phyloP scores from a whole-genome alignment of 2,113 vertebrate species.

The Paramisgurnus dabryanus region DNA sequence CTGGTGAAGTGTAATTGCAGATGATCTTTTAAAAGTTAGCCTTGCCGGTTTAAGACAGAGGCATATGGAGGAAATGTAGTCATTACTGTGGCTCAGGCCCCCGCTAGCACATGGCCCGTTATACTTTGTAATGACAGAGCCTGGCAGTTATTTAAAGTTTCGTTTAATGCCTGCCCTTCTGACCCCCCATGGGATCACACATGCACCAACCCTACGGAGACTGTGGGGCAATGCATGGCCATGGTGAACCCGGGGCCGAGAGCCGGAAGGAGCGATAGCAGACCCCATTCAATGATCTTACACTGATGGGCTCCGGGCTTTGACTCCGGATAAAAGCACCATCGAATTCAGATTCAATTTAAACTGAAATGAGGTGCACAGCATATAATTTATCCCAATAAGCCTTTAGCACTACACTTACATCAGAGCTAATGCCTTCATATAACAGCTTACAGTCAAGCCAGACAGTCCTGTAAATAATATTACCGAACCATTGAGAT shows the following conservation, averaged over 20 bases:
- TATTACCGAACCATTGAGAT: no score
- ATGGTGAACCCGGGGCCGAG: conserved; percentile 20
- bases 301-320: background rate
- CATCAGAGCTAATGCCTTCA: no score
- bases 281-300: background rate
- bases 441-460: no score
- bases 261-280: no score
- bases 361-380: no score
- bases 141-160: conserved; percentile 64
- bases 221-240: background rate
- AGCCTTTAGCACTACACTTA: no score
- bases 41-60: conserved; percentile 66
- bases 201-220: background rate
- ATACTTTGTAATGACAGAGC: conserved; percentile 74
- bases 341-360: background rate
- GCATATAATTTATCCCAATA: no score
- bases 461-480: no score
- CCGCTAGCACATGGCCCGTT: conserved; percentile 46
- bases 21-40: conserved; percentile 74
- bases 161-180: conserved; percentile 66
- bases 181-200: conserved; percentile 57
- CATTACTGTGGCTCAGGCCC: conserved; percentile 64
- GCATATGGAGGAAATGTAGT: conserved; percentile 68
- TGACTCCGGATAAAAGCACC: background rate
- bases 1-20: conserved; percentile 76